Conservation (phyloP, 2,797 vertebrate genomes). For the Peromyscus attwateri region DNA sequence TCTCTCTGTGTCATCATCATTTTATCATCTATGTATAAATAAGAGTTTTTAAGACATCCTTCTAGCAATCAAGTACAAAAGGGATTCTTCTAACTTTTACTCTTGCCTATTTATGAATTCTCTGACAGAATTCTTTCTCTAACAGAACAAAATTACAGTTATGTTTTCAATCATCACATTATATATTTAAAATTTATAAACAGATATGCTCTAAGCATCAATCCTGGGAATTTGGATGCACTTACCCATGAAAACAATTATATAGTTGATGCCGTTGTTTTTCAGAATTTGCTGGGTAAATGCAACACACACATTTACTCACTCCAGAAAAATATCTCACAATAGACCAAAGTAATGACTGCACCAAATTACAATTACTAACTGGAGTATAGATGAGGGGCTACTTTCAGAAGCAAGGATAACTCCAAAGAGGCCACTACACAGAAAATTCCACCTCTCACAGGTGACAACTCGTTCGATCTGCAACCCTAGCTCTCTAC, state of each 20-base stretch:
- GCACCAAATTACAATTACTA: background rate
- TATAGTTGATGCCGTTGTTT: background rate
- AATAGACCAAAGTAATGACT: background rate
- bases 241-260: background rate
- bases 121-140: slow-evolving; percentile 24
- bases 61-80: background rate
- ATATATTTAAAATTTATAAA: background rate
- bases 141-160: background rate
- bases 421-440: background rate
- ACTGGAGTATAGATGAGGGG: background rate
- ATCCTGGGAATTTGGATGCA: background rate
- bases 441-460: background rate
- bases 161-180: background rate
- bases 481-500: background rate
- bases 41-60: background rate
- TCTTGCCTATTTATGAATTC: background rate
- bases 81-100: background rate
- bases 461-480: background rate
- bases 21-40: background rate
- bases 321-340: background rate
- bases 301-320: background rate
- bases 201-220: background rate
- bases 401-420: background rate
- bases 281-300: background rate
- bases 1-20: background rate